phyloP scores from a whole-genome alignment of 2,797 vertebrate species.

The Phyllotis vaccarum region DNA sequence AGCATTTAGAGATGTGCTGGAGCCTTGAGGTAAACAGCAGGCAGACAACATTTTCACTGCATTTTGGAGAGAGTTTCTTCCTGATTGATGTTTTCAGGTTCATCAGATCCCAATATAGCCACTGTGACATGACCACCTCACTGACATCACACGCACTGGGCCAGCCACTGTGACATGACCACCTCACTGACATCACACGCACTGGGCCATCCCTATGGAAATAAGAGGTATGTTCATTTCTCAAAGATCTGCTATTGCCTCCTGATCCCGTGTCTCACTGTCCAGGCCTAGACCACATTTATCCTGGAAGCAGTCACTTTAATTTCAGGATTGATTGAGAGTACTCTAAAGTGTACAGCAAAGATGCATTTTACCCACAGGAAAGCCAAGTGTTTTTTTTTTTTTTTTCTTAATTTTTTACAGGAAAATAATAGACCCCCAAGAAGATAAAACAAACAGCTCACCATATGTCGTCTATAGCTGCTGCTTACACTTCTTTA shows the following conservation, averaged over 20 bases:
- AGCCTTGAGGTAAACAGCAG: not conserved
- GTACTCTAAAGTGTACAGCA: not conserved
- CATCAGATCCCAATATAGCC: not conserved
- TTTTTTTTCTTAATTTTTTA: not conserved
- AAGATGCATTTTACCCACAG: not conserved
- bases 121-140: not conserved
- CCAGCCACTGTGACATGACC: not conserved
- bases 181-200: not conserved
- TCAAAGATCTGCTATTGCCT: not conserved
- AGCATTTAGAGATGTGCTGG: not conserved
- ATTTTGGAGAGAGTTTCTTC: not conserved
- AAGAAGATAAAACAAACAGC: slow-evolving; percentile 42
- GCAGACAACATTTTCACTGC: not conserved
- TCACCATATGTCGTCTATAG: slow-evolving; percentile 49
- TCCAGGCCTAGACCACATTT: not conserved
- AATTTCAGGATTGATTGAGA: not conserved
- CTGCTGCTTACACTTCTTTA: slow-evolving; percentile 36
- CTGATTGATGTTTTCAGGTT: not conserved
- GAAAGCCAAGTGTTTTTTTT: not conserved
- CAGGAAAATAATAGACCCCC: not conserved
- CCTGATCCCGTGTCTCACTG: not conserved
- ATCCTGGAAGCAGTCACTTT: not conserved
- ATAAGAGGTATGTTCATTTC: not conserved
- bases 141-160: not conserved
- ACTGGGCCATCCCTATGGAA: not conserved